These are phyloP conservation scores for Halictus rubicundus DNA, from an alignment of 1,140 invertebrate species.

Conservation along the genomic window DNA sequence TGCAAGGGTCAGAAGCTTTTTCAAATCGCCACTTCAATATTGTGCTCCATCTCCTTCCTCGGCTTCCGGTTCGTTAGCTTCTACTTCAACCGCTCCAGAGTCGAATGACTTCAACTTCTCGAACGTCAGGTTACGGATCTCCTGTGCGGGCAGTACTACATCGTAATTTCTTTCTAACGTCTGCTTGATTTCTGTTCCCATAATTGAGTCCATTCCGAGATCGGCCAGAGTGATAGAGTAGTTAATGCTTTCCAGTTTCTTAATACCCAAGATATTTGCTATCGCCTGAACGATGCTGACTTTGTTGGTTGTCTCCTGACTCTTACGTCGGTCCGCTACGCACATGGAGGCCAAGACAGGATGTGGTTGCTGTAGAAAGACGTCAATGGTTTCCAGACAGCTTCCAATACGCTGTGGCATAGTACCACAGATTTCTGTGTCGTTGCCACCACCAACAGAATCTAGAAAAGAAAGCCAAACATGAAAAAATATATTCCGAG, in stretches of 20 bases:
- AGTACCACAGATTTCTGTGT: slow-evolving; percentile 95
- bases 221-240: slow-evolving; percentile 90
- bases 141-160: slow-evolving; percentile 91
- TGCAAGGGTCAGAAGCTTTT: no score
- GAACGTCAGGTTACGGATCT: slow-evolving; percentile 92
- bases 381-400: slow-evolving; percentile 92
- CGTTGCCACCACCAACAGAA: slow-evolving; percentile 91
- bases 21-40: no score
- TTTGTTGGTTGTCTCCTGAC: slow-evolving; percentile 78
- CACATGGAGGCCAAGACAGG: slow-evolving; percentile 93
- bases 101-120: slow-evolving; percentile 84
- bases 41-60: slow-evolving; percentile 26
- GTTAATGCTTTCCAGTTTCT: slow-evolving; percentile 90
- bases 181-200: slow-evolving; percentile 99
- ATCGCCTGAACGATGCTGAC: slow-evolving; percentile 87
- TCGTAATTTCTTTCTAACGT: slow-evolving; percentile 96
- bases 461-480: slow-evolving; percentile 78
- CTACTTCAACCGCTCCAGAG: slow-evolving; percentile 40
- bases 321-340: slow-evolving; percentile 87
- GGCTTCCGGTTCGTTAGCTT: not conserved
- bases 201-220: slow-evolving; percentile 97
- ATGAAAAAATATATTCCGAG: not conserved
- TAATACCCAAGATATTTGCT: slow-evolving; percentile 93
- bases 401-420: slow-evolving; percentile 95
- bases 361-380: slow-evolving; percentile 92